Conservation (phyloP, 2,113 vertebrate genomes). For the Caranx ignobilis region DNA sequence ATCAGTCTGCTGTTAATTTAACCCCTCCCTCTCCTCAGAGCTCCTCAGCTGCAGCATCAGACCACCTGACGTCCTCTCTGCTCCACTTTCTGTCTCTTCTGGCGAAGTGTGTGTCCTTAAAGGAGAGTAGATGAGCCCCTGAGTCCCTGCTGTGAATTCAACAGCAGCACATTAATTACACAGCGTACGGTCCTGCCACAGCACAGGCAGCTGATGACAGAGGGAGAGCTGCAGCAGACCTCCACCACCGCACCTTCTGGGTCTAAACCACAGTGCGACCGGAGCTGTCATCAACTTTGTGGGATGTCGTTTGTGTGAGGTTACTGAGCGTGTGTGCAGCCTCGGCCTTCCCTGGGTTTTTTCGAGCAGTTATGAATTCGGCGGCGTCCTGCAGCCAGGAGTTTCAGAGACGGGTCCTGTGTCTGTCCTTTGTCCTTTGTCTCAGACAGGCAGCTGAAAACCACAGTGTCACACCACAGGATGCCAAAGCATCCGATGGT, state of each 20-base stretch:
- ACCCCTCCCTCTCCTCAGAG: neutral
- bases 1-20: neutral
- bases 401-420: neutral
- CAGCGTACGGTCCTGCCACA: constrained; percentile 25
- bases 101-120: constrained; percentile 40
- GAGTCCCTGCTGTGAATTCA: constrained; percentile 41
- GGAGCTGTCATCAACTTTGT: neutral
- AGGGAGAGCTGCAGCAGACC: neutral
- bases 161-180: constrained; percentile 56
- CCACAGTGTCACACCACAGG: neutral
- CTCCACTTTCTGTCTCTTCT: constrained; percentile 21
- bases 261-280: neutral
- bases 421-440: constrained; percentile 5
- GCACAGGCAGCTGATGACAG: constrained; percentile 9
- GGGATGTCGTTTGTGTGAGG: neutral
- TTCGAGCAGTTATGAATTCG: neutral
- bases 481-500: constrained; percentile 21
- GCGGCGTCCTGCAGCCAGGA: neutral
- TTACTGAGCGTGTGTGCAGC: neutral
- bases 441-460: neutral
- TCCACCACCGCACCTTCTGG: neutral
- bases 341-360: neutral
- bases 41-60: neutral
- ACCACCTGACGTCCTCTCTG: neutral
- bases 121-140: constrained; percentile 42